Percentiles rank a stretch among this genome's conserved stretches.
Evolutionary conservation across 92 coral and sea anemone genomes (phyloP).

Genomic region (Porites cylindrica): DNA sequence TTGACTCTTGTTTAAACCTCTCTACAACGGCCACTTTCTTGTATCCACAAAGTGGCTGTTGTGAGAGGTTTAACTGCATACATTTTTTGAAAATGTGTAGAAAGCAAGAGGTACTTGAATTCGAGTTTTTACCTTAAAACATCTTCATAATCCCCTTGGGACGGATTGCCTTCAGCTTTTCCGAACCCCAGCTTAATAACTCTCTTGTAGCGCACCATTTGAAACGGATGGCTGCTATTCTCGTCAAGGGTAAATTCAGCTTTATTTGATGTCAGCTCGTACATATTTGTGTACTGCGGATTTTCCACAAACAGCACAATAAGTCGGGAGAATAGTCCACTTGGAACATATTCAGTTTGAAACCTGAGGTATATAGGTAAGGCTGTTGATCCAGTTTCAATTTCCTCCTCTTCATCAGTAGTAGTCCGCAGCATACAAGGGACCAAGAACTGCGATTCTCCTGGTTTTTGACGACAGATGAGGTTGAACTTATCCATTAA

Average conservation of each 20-base stretch:
- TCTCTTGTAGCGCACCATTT: not conserved
- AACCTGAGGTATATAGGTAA: slow-evolving; percentile 21
- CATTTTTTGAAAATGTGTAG: too few species aligned
- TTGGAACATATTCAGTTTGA: not conserved
- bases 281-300: not conserved
- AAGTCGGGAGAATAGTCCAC: not conserved
- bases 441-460: not conserved
- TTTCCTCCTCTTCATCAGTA: not conserved
- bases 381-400: not conserved
- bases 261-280: not conserved
- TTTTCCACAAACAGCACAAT: not conserved
- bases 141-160: not conserved
- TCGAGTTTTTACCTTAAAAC: too few species aligned
- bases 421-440: slow-evolving; percentile 1
- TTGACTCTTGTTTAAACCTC: too few species aligned
- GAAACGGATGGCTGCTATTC: too few species aligned
- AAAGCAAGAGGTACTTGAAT: too few species aligned
- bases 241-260: not conserved
- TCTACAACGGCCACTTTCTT: too few species aligned
- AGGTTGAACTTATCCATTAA: slow-evolving; percentile 16
- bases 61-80: too few species aligned
- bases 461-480: not conserved
- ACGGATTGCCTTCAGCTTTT: not conserved
- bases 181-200: slow-evolving; percentile 2
- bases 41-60: too few species aligned